Conservation (phyloP, 2,113 vertebrate species). For the Turdus rufiventris region DNA sequence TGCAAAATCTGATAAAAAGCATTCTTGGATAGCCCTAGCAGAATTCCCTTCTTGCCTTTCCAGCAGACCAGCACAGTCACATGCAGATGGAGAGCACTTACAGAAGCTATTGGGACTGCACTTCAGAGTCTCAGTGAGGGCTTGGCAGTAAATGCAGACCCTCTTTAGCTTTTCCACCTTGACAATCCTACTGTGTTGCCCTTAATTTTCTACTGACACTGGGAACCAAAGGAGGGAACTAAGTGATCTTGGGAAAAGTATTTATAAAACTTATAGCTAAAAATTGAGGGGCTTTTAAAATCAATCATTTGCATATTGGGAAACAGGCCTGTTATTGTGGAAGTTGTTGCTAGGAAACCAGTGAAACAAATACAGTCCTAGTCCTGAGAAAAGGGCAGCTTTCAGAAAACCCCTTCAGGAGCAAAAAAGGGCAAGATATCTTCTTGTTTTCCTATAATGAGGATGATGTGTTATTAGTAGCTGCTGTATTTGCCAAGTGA, state of each 20-base stretch:
- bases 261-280: background rate
- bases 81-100: background rate
- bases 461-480: background rate
- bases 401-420: background rate
- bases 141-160: background rate
- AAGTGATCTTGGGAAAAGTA: background rate
- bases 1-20: background rate
- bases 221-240: background rate
- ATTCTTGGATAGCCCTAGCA: background rate
- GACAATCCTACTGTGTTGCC: background rate
- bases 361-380: background rate
- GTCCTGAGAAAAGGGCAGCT: background rate
- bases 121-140: background rate
- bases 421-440: background rate
- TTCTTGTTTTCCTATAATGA: background rate
- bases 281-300: slow-evolving; percentile 6
- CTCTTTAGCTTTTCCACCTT: background rate
- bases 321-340: slow-evolving; percentile 1
- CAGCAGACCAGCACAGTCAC: background rate
- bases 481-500: background rate
- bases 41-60: background rate
- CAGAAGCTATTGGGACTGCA: background rate
- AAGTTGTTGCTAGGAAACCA: slow-evolving; percentile 47
- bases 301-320: background rate
- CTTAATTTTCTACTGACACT: background rate